Evolutionary conservation across 53 echinoderm and acorn worm species (phyloP), one percentile per base, ranked within the genome.

Genomic region (Apostichopus leukothele): DNA sequence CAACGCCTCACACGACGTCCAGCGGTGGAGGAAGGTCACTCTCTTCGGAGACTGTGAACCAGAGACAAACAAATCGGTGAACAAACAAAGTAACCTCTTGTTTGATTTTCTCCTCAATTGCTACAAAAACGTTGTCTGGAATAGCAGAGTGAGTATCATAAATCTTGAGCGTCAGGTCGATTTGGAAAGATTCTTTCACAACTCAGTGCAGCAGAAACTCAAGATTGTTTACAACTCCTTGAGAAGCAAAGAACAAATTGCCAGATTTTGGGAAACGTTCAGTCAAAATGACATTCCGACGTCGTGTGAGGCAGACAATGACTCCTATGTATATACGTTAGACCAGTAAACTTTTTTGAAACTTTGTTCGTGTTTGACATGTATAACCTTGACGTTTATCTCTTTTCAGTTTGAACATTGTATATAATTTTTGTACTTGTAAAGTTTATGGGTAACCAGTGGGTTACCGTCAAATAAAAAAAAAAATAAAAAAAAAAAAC

Each of bases 11-110:
- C 75, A 74, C 75, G 20, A 74, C 75, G 75, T 4, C 6, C 21
- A 74, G 75, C 9, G 9, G 0, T 18, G 75, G 75, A 74, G 9
- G 19, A 74, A 14, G 75, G 75, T 18, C 75, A 74, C 75, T n/a
- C 75, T 74, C 75, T 74, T 74, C 75, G 75, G 75, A n/a, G 75
- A 74, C 26, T 74, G 75, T 8, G 18, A 74, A 26, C 6, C 75
- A 9, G 16, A 74, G 5, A 18, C 75, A n/a, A 74, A 74, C 75
- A 74, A 74, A 6, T 18, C 19, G 75, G 75, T 0, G 23, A n/a
- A 74, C 75, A 18, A 74, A 74, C 20, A 18, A 74, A 74, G 75
- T 74, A 16, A 74, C 75, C 75, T 74, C 9, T 39, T 39, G 39
- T 39, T 7, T 76, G 76, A 76, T 76, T 76, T 76, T 7, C 76